Percentiles rank a stretch among this genome's conserved stretches.
These are phyloP conservation scores for Agonum fuliginosum DNA, from an alignment of 2,888 invertebrate genomes.

Conservation along the genomic window DNA sequence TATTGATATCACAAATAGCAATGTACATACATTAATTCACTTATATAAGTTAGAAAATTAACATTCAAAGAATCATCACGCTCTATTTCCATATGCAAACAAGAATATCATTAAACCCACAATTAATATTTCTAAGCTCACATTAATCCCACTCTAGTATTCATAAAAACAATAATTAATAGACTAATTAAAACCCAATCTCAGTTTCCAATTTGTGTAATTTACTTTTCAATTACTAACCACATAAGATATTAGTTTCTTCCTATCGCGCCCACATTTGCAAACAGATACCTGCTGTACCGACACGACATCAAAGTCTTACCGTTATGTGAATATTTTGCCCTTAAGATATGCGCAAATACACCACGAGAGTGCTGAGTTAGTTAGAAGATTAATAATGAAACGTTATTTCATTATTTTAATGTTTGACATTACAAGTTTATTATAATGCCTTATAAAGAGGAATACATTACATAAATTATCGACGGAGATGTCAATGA, in stretches of 20 bases:
- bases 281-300: neutral
- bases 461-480: neutral
- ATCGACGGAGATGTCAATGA: neutral
- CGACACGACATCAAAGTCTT: neutral
- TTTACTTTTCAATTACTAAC: constrained; percentile 10
- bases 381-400: neutral
- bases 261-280: constrained; percentile 14
- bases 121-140: neutral
- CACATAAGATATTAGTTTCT: neutral
- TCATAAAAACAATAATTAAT: neutral
- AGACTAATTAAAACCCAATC: neutral
- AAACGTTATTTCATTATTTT: constrained; percentile 18
- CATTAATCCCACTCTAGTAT: neutral
- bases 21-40: too few species aligned
- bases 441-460: constrained; percentile 18
- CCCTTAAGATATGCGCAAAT: too few species aligned
- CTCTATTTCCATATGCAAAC: too few species aligned
- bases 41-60: too few species aligned
- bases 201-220: constrained; percentile 2
- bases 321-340: constrained; percentile 16
- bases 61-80: too few species aligned
- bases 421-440: constrained; percentile 20
- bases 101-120: neutral
- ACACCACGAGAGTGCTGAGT: neutral
- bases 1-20: too few species aligned